phyloP scores from a whole-genome alignment of 2,888 invertebrate species.

The Drosophila greeni region DNA sequence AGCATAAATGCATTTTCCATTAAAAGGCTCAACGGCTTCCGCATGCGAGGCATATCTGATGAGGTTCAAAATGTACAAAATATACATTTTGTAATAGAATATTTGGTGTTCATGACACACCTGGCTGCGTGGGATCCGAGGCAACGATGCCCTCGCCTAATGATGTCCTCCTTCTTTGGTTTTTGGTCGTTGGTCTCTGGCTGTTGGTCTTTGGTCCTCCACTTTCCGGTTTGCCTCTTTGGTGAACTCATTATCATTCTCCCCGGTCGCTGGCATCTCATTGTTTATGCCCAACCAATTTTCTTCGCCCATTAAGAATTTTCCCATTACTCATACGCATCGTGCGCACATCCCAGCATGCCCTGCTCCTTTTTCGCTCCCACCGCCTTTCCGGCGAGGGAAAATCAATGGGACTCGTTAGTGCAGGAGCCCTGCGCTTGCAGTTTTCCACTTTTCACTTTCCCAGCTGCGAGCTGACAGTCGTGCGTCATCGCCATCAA shows the following conservation, averaged over 20 bases:
- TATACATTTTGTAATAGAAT: conserved; percentile 21
- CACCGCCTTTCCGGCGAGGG: conserved; percentile 2
- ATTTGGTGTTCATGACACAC: conserved; percentile 24
- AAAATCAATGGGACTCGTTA: conserved; percentile 46
- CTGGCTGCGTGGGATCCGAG: neutral
- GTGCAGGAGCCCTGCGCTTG: conserved; percentile 30
- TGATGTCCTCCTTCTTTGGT: conserved; percentile 13
- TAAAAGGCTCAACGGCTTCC: neutral
- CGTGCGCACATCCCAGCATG: conserved; percentile 23
- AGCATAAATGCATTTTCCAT: neutral
- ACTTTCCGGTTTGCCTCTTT: conserved; percentile 7
- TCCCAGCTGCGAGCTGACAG: conserved; percentile 14
- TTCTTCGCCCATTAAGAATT: conserved; percentile 45
- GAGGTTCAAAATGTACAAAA: conserved; percentile 1
- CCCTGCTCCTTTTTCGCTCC: neutral
- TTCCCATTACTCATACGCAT: conserved; percentile 47
- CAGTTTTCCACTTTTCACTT: conserved; percentile 18
- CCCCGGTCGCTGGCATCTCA: conserved; percentile 25
- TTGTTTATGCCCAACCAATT: conserved; percentile 40
- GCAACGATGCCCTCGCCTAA: conserved; percentile 1
- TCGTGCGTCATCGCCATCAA: conserved; percentile 31
- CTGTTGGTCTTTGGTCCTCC: conserved; percentile 3
- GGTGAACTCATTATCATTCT: conserved; percentile 39
- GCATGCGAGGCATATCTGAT: conserved; percentile 1
- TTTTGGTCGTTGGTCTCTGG: neutral